Base-by-base conservation (phyloP, 2,888 invertebrate species). In the Caprella mutica region DNA sequence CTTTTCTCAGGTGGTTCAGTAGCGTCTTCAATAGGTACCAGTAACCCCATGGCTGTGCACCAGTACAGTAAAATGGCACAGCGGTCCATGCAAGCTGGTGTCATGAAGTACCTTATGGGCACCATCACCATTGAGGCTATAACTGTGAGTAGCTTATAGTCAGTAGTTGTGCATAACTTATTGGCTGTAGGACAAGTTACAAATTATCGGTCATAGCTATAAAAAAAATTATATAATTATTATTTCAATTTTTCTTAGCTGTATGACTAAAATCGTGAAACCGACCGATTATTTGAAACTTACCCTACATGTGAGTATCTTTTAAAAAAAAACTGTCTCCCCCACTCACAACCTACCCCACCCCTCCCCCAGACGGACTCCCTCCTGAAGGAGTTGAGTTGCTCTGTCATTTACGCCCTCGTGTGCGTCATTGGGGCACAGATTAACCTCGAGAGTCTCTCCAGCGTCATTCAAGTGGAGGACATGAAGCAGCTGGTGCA, bases 371-470 rank as follows among this genome's bases (percentile, higher is more conserved):
- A 63, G 63, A 56, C 55, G 26, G 64, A 64, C 42, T 48, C 46
- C 19, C 53, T 64, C 24, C 42, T 64, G 21, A 24, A 53, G 27
- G 55, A 55, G 19, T 40, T 60, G 30, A 51, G 55, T 30, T 53
- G 55, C 19, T 58, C 58, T 9, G 53, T 64, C 29, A 56, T 60
- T 14, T 64, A 64, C 48, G 60, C 64, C 5, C 56, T 64, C 30
- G 48, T 60, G 40, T 64, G 64, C 35, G 58, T 59, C 8, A 53
- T 53, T 8, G 51, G 53, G n/a, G 53, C 46, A 8, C 55, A 55
- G 35, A 43, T 64, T 19, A 51, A 52, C 30, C 30, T 33, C 30
- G 19, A 24, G 12, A 19, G 33, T 5, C 19, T 43, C 17, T 30
- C 35, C 27, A 19, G 51, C 4, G 29, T 55, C 23, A 40, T 39